Base-by-base conservation (phyloP, 2,888 invertebrate genomes). In the Melanargia galathea region DNA sequence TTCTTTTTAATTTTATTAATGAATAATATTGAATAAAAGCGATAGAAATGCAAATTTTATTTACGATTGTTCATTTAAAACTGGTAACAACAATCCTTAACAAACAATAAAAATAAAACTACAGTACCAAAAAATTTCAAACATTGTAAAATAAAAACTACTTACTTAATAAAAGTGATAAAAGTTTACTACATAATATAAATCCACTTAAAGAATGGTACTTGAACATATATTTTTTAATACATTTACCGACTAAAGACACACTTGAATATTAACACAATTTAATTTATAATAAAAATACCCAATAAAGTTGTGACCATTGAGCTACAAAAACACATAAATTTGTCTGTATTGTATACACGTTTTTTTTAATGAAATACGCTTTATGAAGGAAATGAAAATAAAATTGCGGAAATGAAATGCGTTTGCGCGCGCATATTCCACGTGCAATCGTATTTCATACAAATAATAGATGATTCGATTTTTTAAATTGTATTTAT, bases 31-130 rank as follows among this genome's bases (percentile, higher is more conserved):
- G 18, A 35, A 59, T 43, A 62, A 56, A 67, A 65, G 55, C 58
- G 55, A 57, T 55, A 64, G 66, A 65, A 66, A 67, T 59, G 49
- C 68, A 62, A 66, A 62, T 65, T 62, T 71, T 62, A 63, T 71
- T 72, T 68, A 45, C 20, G 22, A 52, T 60, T 60, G 30, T 49
- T 59, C 48, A 62, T 62, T 64, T 64, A 22, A 59, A 62, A 64
- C 57, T 51, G 52, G 57, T 64, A 67, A 67, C 62, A 66, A 51
- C 46, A 64, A 60, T 58, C 43, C 63, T 60, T 64, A 56, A 43
- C 35, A 54, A 45, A 49, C 56, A 48, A 58, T 10, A 35, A 46
- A 45, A 46, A 46, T 33, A 56, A 40, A 56, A 33, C 26, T 13
- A 56, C 16, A 33, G 40, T 33, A 40, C n/a, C 11, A 26, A 62